phyloP scores from a whole-genome alignment of 2,113 vertebrate genomes.

The Ammodytes marinus region DNA sequence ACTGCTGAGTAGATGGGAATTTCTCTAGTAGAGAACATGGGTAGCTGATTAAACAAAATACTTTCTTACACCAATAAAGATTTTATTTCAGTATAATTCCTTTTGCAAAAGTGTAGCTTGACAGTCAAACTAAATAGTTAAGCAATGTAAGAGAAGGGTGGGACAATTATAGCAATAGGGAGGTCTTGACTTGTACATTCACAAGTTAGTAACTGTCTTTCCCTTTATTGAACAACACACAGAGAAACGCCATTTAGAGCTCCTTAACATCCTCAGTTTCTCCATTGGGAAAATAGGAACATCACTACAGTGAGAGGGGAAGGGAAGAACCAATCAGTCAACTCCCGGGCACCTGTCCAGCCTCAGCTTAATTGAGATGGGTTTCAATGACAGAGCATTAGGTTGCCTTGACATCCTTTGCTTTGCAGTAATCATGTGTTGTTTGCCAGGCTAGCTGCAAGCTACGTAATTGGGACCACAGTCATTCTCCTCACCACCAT shows the following conservation, averaged over 20 bases:
- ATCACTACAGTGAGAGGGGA: constrained; percentile 29
- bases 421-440: constrained; percentile 54
- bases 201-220: constrained; percentile 26
- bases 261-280: constrained; percentile 24
- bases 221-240: constrained; percentile 36
- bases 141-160: neutral
- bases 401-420: constrained; percentile 59
- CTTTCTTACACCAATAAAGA: no score
- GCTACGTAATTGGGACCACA: constrained; percentile 39
- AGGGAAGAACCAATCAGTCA: constrained; percentile 54
- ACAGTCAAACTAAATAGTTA: neutral
- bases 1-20: neutral
- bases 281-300: constrained; percentile 45
- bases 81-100: neutral
- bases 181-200: constrained; percentile 17
- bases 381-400: constrained; percentile 62
- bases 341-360: constrained; percentile 55
- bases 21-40: neutral
- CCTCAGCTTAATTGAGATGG: constrained; percentile 68
- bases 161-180: constrained; percentile 20
- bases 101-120: neutral
- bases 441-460: constrained; percentile 53
- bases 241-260: constrained; percentile 40
- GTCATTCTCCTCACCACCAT: constrained; percentile 33
- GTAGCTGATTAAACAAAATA: neutral